Conservation (phyloP, 2,888 invertebrate species). For the Mamestra brassicae region DNA sequence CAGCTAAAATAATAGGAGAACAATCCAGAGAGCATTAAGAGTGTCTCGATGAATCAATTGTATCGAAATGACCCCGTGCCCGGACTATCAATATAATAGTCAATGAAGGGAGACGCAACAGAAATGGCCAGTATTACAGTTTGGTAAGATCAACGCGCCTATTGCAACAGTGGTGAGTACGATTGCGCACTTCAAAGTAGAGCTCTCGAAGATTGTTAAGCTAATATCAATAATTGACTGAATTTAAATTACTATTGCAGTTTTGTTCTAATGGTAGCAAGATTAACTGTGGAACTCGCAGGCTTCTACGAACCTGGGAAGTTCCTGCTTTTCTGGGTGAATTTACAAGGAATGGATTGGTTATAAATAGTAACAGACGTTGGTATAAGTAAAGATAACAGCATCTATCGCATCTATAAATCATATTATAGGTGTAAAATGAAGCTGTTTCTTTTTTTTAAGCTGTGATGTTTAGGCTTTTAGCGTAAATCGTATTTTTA, state of each 20-base stretch:
- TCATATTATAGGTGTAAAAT: too few species aligned
- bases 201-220: conserved; percentile 19
- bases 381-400: too few species aligned
- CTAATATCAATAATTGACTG: conserved; percentile 28
- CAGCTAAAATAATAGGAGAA: conserved; percentile 56
- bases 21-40: conserved; percentile 75
- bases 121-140: conserved; percentile 51
- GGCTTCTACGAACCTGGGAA: neutral
- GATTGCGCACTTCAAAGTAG: conserved; percentile 49
- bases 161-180: conserved; percentile 49
- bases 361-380: too few species aligned
- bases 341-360: too few species aligned
- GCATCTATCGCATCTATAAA: too few species aligned
- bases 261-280: neutral
- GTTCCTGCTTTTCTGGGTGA: too few species aligned
- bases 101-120: conserved; percentile 59
- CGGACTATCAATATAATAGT: conserved; percentile 71
- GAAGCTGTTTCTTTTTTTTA: too few species aligned
- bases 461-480: too few species aligned
- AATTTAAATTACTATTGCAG: conserved; percentile 32
- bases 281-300: neutral
- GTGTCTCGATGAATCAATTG: conserved; percentile 88
- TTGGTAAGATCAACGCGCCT: conserved; percentile 57
- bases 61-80: conserved; percentile 80
- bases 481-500: neutral